These are phyloP conservation scores for Megalops cyprinoides DNA, from an alignment of 2,797 vertebrate genomes.

Conservation along the genomic window DNA sequence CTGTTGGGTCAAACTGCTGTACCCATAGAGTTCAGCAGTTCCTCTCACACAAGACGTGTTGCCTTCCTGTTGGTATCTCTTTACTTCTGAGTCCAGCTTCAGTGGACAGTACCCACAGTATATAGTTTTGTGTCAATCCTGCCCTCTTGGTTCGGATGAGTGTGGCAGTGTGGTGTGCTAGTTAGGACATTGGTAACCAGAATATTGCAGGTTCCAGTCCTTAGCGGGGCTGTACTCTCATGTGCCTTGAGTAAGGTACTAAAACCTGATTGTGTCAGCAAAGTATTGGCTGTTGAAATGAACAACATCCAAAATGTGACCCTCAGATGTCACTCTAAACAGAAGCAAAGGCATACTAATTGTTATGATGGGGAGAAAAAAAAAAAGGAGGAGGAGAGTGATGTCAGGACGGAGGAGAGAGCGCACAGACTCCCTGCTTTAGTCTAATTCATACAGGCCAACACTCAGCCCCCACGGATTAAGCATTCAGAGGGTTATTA, in stretches of 20 bases:
- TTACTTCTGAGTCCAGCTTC: too few relatives aligned
- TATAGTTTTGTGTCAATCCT: too few relatives aligned
- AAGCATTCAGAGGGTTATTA: not conserved
- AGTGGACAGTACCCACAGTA: too few relatives aligned
- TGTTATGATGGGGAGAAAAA: too few relatives aligned
- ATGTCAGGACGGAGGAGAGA: not conserved
- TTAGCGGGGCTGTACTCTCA: not conserved
- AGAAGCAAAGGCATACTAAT: not conserved
- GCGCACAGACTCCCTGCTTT: not conserved
- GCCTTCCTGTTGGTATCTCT: too few relatives aligned
- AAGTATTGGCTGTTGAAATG: not conserved
- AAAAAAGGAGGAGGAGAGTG: not conserved
- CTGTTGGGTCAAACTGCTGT: not conserved
- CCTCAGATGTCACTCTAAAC: not conserved
- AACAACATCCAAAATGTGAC: not conserved
- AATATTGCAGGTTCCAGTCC: not conserved
- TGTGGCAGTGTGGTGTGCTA: too few relatives aligned
- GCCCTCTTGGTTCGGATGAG: too few relatives aligned
- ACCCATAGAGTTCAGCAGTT: not conserved
- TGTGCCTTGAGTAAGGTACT: not conserved
- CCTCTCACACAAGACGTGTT: not conserved
- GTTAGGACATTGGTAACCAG: too few relatives aligned
- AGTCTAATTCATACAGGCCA: not conserved
- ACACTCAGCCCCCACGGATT: not conserved
- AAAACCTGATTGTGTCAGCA: not conserved